Percentiles rank a stretch among this genome's conserved stretches.
Evolutionary conservation across 2,113 vertebrate species (phyloP).

Genomic region (Indicator indicator): DNA sequence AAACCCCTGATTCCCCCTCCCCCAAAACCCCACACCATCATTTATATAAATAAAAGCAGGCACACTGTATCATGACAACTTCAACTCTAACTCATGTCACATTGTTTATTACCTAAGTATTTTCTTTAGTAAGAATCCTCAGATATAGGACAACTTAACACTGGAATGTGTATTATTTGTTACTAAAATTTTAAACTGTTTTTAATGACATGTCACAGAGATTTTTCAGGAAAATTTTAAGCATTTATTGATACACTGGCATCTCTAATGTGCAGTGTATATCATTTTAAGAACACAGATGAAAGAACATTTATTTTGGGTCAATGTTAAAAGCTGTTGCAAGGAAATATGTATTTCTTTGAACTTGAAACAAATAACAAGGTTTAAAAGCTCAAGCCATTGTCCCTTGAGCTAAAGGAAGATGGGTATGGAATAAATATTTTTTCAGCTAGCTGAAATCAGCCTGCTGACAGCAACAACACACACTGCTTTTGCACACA

Average conservation of each 20-base stretch:
- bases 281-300: background rate
- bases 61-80: background rate
- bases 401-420: conserved; percentile 44
- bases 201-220: background rate
- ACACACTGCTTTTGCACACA: background rate
- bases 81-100: background rate
- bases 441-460: conserved; percentile 25
- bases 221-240: background rate
- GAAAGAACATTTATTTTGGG: conserved; percentile 52
- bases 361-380: conserved; percentile 41
- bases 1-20: background rate
- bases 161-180: background rate
- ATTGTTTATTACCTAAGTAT: background rate
- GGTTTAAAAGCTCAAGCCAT: conserved; percentile 27
- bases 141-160: background rate
- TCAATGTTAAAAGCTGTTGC: background rate
- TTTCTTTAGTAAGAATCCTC: background rate
- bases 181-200: background rate
- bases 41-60: background rate
- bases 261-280: conserved; percentile 13
- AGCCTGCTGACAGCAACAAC: conserved; percentile 29
- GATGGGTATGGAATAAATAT: conserved; percentile 12
- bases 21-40: background rate
- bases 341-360: conserved; percentile 56
- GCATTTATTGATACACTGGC: background rate